phyloP scores from a whole-genome alignment of 2,113 vertebrate species.

The Poeciliopsis retropinna region DNA sequence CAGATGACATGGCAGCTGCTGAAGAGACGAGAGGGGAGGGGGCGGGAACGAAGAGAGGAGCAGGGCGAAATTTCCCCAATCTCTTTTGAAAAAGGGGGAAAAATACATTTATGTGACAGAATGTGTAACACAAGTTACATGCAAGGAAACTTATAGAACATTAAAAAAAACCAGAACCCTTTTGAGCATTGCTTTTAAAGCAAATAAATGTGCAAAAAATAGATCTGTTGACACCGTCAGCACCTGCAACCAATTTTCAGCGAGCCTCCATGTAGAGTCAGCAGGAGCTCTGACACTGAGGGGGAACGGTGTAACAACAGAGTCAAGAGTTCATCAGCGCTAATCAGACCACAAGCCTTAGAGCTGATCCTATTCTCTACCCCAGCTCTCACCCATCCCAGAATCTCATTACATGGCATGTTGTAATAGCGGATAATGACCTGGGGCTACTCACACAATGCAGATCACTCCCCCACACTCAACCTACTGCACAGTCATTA shows the following conservation, averaged over 20 bases:
- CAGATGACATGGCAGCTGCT: conserved; percentile 77
- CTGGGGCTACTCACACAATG: conserved; percentile 67
- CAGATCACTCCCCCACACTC: conserved; percentile 61
- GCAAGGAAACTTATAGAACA: conserved; percentile 8
- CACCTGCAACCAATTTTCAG: conserved; percentile 52
- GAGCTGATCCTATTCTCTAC: conserved; percentile 72
- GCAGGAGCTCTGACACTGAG: conserved; percentile 53
- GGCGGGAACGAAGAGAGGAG: conserved; percentile 46
- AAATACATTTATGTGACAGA: conserved; percentile 16
- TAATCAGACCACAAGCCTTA: conserved; percentile 74
- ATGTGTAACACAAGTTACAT: conserved; percentile 11
- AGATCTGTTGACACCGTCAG: conserved; percentile 25
- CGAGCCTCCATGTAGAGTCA: conserved; percentile 29
- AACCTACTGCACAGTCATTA: conserved; percentile 69
- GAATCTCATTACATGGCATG: conserved; percentile 75
- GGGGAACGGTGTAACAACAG: conserved; percentile 59
- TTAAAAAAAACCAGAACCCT: background rate
- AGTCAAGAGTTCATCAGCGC: conserved; percentile 76
- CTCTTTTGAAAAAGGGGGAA: conserved; percentile 41
- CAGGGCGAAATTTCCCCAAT: conserved; percentile 54
- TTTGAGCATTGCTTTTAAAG: conserved; percentile 14
- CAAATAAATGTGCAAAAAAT: conserved; percentile 12
- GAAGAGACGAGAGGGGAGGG: conserved; percentile 67
- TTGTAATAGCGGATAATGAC: conserved; percentile 76
- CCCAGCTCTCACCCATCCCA: conserved; percentile 65